Percentiles rank a stretch among this genome's conserved stretches.
phyloP scores from a whole-genome alignment of 2,797 vertebrate species.

The Xenops minutus region DNA sequence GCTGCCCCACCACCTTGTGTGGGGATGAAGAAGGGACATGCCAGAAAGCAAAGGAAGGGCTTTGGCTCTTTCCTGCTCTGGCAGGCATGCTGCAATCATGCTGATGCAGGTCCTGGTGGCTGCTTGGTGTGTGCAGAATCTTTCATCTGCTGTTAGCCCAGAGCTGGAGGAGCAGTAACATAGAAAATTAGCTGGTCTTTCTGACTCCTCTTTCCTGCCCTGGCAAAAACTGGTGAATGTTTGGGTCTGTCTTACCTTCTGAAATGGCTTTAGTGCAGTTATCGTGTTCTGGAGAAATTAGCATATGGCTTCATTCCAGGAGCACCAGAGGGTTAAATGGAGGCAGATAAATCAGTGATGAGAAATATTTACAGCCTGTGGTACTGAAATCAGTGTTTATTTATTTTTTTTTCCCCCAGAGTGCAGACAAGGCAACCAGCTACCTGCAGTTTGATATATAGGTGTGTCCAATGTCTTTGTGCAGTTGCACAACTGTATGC shows the following conservation, averaged over 20 bases:
- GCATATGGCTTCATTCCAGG: background rate
- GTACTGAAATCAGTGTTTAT: background rate
- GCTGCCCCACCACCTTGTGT: background rate
- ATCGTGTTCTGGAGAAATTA: background rate
- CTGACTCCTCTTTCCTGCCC: background rate
- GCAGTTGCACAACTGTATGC: background rate
- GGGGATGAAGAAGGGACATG: background rate
- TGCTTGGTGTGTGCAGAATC: background rate
- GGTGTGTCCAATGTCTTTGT: background rate
- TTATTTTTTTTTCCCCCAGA: rapidly evolving
- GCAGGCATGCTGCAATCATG: background rate
- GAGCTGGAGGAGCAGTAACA: background rate
- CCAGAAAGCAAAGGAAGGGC: background rate
- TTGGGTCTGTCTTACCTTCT: background rate
- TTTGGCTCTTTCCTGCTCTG: background rate
- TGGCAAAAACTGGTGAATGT: background rate
- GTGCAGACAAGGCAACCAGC: background rate
- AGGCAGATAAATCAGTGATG: background rate
- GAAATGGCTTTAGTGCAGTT: background rate
- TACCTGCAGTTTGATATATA: background rate
- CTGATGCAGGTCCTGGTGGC: background rate
- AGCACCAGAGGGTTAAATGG: background rate
- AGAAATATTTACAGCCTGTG: background rate
- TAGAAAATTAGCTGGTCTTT: background rate
- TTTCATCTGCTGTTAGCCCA: background rate